Base-by-base conservation (phyloP, 2,888 invertebrate genomes). In the Machimus rusticus region DNA sequence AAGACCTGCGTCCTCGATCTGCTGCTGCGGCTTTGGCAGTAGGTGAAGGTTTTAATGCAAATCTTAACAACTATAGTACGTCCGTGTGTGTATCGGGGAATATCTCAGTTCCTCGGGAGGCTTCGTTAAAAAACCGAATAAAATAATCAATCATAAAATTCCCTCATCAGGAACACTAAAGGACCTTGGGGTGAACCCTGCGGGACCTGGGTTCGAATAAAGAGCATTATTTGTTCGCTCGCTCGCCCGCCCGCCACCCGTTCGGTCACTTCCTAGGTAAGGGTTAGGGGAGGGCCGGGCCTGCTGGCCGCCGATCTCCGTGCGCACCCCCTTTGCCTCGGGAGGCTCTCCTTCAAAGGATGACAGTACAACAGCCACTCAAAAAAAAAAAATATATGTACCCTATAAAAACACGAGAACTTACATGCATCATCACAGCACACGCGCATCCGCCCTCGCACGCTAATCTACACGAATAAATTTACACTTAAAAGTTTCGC, bases 361-460 rank as follows among this genome's bases (percentile, higher is more conserved):
- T 85, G 85, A 85, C 85, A 85, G 85, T 85, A 85, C 85, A 85
- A 85, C 85, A 85, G 85, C 85, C 85, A 85, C 85, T 85, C 85
- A 74, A 85, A 85, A 85, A 31, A 85, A 46, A 46, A 14, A 46
- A 0, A 46, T 2, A 16, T 14, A 46, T 46, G 43, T 46, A 46
- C 43, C 74, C 85, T 85, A 85, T 85, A 85, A 85, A 85, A 85
- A 85, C 85, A 85, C 85, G 85, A 85, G 51, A 85, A 85, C 85
- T 74, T 85, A 74, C 85, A 85, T 46, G 74, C 85, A 46, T 85
- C 85, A 82, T 85, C 85, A 82, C 82, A 82, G 82, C 82, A 82
- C 39, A 74, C 85, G 31, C 74, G 43, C 85, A 85, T 85, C 74
- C 28, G 46, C 66, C 66, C 66, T 85, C 51, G 85, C 85, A 74